phyloP scores from a whole-genome alignment of 2,888 invertebrate species.

The Plemyria rubiginata region DNA sequence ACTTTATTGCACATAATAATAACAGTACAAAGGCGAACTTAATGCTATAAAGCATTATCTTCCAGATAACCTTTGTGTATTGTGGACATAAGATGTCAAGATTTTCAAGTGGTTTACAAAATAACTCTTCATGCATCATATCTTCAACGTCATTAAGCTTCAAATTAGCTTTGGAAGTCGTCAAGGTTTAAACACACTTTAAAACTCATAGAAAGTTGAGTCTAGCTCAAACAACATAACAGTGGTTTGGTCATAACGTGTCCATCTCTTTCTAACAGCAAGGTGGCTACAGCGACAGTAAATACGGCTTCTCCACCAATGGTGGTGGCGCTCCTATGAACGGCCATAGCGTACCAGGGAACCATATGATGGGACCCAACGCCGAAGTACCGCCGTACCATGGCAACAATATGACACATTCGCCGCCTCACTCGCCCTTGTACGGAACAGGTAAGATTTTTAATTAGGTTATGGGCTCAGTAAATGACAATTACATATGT shows the following conservation, averaged over 20 bases:
- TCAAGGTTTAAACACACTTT: no score
- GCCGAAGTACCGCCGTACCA: slow-evolving; percentile 73
- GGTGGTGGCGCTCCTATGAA: slow-evolving; percentile 60
- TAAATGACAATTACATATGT: background rate
- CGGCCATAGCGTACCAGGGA: slow-evolving; percentile 57
- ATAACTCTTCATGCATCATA: no score
- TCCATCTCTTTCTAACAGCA: slow-evolving; percentile 55
- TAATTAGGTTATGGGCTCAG: slow-evolving; percentile 3
- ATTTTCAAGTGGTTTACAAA: no score
- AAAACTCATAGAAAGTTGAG: no score
- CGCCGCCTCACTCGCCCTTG: slow-evolving; percentile 81
- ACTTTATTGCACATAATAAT: no score
- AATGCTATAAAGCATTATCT: no score
- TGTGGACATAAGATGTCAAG: no score
- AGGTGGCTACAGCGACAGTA: slow-evolving; percentile 85
- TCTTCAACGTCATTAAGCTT: no score
- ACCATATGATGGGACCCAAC: slow-evolving; percentile 58
- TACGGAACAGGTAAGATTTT: slow-evolving; percentile 79
- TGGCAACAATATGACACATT: slow-evolving; percentile 70
- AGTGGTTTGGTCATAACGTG: background rate
- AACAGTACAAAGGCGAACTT: no score
- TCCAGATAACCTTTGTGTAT: no score
- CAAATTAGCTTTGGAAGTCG: no score
- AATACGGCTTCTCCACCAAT: slow-evolving; percentile 86
- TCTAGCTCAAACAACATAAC: background rate